These are phyloP conservation scores for Zingel zingel DNA, from an alignment of 2,113 vertebrate genomes.

Conservation along the genomic window DNA sequence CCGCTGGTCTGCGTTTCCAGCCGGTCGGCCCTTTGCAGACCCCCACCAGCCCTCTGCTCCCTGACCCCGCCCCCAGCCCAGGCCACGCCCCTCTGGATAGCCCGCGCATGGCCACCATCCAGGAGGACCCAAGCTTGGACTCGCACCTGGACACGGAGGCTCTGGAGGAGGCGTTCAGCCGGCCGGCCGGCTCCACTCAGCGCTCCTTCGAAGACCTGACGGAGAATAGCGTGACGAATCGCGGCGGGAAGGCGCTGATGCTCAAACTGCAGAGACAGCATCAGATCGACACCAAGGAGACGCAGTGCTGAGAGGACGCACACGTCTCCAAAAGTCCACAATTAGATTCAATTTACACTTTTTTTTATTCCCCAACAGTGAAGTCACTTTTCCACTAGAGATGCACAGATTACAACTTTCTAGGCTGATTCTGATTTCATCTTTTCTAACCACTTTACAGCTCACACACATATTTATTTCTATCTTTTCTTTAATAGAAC, in stretches of 20 bases:
- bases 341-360: no score
- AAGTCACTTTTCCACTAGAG: no score
- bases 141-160: constrained; percentile 87
- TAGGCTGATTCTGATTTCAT: no score
- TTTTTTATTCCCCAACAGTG: no score
- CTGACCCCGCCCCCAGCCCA: constrained; percentile 20
- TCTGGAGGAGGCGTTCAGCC: constrained; percentile 90
- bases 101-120: constrained; percentile 94
- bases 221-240: constrained; percentile 63
- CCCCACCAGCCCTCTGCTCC: constrained; percentile 52
- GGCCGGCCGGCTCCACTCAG: constrained; percentile 69
- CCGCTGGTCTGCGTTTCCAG: constrained; percentile 77
- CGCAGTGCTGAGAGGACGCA: constrained; percentile 87
- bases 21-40: constrained; percentile 68
- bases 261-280: constrained; percentile 87
- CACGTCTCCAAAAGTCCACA: no score
- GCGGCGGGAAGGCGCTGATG: constrained; percentile 84
- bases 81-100: constrained; percentile 76
- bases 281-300: constrained; percentile 92
- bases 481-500: no score
- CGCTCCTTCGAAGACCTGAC: constrained; percentile 97
- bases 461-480: no score
- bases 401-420: no score
- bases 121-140: constrained; percentile 92
- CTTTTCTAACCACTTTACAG: no score